phyloP scores from a whole-genome alignment of 2,888 invertebrate genomes.

The Oasisia sp. region DNA sequence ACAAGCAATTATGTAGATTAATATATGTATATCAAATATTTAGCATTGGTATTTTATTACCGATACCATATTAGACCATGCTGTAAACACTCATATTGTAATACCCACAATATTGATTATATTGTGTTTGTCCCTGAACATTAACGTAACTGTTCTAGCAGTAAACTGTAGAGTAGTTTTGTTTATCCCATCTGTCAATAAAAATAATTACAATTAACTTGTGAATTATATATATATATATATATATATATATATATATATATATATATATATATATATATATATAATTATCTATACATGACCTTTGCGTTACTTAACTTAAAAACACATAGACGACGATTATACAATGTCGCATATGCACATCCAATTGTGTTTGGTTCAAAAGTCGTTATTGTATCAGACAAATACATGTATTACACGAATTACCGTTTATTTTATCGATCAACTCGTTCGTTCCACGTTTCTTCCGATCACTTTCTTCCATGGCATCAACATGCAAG shows the following conservation, averaged over 20 bases:
- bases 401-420: background rate
- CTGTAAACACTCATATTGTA: too few relatives aligned
- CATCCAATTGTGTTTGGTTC: background rate
- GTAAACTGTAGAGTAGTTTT: too few relatives aligned
- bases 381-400: background rate
- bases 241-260: too few relatives aligned
- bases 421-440: background rate
- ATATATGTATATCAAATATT: background rate
- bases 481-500: background rate
- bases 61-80: too few relatives aligned
- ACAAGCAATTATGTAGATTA: background rate
- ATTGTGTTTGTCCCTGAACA: too few relatives aligned
- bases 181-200: background rate
- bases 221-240: too few relatives aligned
- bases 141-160: too few relatives aligned
- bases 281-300: too few relatives aligned
- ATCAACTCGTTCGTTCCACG: background rate
- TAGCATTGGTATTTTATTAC: background rate
- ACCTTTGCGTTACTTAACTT: too few relatives aligned
- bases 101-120: too few relatives aligned
- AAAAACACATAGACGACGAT: background rate
- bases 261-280: too few relatives aligned
- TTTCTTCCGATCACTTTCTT: background rate
- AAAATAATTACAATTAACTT: too few relatives aligned
- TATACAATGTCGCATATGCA: background rate